These are phyloP conservation scores for Drosophila austrosaltans DNA, from an alignment of 2,888 invertebrate genomes.

Conservation along the genomic window DNA sequence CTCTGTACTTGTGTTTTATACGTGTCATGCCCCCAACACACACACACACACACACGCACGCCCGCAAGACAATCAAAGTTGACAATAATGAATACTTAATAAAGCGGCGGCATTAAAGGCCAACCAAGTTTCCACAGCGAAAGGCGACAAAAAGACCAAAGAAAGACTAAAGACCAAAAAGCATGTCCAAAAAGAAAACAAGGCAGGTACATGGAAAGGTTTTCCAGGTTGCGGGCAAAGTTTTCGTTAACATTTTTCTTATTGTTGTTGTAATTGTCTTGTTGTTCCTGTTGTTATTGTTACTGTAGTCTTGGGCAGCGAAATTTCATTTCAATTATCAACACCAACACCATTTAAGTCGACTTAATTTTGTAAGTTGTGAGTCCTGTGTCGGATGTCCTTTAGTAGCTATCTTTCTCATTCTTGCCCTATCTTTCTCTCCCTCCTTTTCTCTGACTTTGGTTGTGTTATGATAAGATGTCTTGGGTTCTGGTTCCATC, in stretches of 20 bases:
- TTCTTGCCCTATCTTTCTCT: not conserved
- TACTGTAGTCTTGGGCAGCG: constrained; percentile 27
- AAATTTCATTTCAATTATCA: constrained; percentile 72
- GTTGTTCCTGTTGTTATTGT: constrained; percentile 24
- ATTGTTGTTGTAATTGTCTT: constrained; percentile 2
- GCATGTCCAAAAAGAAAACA: not conserved
- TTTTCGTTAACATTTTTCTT: constrained; percentile 61
- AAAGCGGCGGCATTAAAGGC: constrained; percentile 66
- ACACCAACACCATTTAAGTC: constrained; percentile 52
- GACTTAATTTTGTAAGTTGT: constrained; percentile 49
- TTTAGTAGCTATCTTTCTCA: not conserved
- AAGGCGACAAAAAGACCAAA: constrained; percentile 38
- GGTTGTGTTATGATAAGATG: not conserved
- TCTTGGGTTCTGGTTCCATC: constrained; percentile 1
- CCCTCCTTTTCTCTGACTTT: not conserved
- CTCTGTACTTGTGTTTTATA: constrained; percentile 8
- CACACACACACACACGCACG: constrained; percentile 22
- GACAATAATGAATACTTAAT: constrained; percentile 78
- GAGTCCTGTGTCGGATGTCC: not conserved
- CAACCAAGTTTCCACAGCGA: constrained; percentile 44
- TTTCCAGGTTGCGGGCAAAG: constrained; percentile 50
- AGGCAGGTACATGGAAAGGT: not conserved
- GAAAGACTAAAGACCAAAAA: constrained; percentile 16
- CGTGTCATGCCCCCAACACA: constrained; percentile 11
- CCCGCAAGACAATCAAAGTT: constrained; percentile 49